phyloP scores from a whole-genome alignment of 2,797 vertebrate genomes.

The Melanotaenia boesemani region DNA sequence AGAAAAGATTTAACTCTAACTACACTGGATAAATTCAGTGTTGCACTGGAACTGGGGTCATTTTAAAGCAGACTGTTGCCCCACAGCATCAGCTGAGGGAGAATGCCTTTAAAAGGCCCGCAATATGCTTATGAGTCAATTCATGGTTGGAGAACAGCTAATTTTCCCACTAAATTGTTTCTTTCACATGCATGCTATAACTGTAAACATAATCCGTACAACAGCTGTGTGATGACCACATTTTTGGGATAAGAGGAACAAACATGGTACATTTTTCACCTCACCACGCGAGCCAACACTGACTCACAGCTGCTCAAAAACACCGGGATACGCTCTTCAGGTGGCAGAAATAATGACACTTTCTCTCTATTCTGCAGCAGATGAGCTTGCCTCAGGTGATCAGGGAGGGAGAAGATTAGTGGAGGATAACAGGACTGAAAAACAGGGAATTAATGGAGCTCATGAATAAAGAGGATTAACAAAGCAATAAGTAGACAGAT shows the following conservation, averaged over 20 bases:
- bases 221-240: conserved; percentile 41
- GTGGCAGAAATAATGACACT: conserved; percentile 58
- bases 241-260: conserved; percentile 25
- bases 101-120: conserved; percentile 16
- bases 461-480: conserved; percentile 53
- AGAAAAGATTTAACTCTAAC: conserved; percentile 42
- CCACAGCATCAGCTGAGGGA: conserved; percentile 12
- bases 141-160: conserved; percentile 11
- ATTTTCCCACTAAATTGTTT: conserved; percentile 45
- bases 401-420: conserved; percentile 62
- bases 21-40: conserved; percentile 43
- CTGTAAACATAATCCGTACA: conserved; percentile 45
- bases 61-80: conserved; percentile 49
- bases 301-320: conserved; percentile 26
- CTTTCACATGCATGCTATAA: conserved; percentile 34
- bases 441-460: conserved; percentile 27
- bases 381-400: conserved; percentile 58
- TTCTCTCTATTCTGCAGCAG: conserved; percentile 45
- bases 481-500: conserved; percentile 59
- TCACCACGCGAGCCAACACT: conserved; percentile 9
- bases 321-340: conserved; percentile 39
- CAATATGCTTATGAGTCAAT: conserved; percentile 28
- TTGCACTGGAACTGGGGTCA: conserved; percentile 27
- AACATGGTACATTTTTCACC: conserved; percentile 4
- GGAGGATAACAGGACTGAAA: conserved; percentile 38